A percentile compares a stretch with the other conserved stretches of the same genome.
Conservation (phyloP, 2,797 vertebrate genomes). For the Philypnodon macrostomus region DNA sequence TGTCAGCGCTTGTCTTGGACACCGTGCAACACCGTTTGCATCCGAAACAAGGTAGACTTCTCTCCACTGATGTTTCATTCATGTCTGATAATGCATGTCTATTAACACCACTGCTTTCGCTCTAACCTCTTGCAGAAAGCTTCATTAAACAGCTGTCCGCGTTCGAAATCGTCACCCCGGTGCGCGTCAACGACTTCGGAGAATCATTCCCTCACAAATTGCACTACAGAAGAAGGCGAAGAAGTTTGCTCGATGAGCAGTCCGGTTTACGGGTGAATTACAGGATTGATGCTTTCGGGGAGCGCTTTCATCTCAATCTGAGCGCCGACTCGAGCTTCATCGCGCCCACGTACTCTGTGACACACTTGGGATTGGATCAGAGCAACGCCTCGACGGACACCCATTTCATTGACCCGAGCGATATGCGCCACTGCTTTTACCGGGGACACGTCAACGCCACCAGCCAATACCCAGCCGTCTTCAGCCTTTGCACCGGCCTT, state of each 20-base stretch:
- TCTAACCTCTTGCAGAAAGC: constrained; percentile 74
- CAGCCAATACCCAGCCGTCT: constrained; percentile 79
- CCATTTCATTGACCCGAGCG: constrained; percentile 46
- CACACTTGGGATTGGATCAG: constrained; percentile 79
- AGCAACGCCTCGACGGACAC: constrained; percentile 35
- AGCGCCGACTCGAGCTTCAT: constrained; percentile 87
- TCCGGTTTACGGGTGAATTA: constrained; percentile 81
- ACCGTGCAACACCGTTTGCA: constrained; percentile 82
- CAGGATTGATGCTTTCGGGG: constrained; percentile 86
- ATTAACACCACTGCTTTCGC: constrained; percentile 2
- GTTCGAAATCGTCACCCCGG: constrained; percentile 90
- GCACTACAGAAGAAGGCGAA: constrained; percentile 85
- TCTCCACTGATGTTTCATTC: constrained; percentile 14
- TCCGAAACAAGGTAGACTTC: constrained; percentile 86
- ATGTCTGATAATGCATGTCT: constrained; percentile 16
- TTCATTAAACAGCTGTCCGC: constrained; percentile 86
- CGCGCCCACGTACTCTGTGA: constrained; percentile 81
- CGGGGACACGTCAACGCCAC: constrained; percentile 88
- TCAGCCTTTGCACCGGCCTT: constrained; percentile 93
- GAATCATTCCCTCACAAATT: constrained; percentile 82
- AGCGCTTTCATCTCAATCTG: constrained; percentile 90
- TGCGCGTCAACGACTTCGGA: constrained; percentile 90
- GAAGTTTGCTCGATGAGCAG: constrained; percentile 78
- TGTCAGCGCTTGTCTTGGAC: constrained; percentile 79
- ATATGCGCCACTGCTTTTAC: constrained; percentile 93